These are phyloP conservation scores for Spatulosminthurus flaviceps DNA, from an alignment of 2,888 invertebrate genomes.

Conservation along the genomic window DNA sequence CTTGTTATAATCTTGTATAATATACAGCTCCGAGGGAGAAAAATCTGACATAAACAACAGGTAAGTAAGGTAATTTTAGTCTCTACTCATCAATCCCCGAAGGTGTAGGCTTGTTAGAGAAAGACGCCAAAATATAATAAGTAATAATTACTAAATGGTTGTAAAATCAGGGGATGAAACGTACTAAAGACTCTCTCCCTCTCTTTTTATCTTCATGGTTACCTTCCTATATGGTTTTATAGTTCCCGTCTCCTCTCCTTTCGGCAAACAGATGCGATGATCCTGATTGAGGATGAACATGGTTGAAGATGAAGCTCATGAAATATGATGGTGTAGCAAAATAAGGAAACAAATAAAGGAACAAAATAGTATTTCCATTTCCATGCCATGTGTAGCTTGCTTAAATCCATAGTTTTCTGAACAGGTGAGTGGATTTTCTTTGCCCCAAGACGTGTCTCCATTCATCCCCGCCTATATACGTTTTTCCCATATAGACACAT, in stretches of 20 bases:
- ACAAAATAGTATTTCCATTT: no score
- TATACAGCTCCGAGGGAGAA: no score
- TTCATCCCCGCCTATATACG: neutral
- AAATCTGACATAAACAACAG: no score
- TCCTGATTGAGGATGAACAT: no score
- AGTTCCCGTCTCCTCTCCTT: neutral
- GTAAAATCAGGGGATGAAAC: neutral
- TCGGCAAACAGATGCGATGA: neutral
- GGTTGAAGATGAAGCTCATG: neutral
- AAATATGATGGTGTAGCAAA: neutral
- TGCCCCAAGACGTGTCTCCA: constrained; percentile 31
- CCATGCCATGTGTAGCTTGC: no score
- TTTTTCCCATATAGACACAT: neutral
- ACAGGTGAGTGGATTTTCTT: constrained; percentile 38
- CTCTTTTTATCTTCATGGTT: neutral
- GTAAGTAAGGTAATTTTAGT: no score
- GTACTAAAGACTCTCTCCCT: neutral
- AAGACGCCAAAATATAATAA: no score
- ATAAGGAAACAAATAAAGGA: no score
- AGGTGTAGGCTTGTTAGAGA: no score
- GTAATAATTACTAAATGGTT: neutral
- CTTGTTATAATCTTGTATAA: no score
- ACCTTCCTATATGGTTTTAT: constrained; percentile 2
- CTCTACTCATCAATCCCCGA: no score
- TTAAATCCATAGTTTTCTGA: neutral